Evolutionary conservation across 2,888 invertebrate species (phyloP), one percentile per base, ranked within the genome.

Genomic region (Gnatocerus cornutus): DNA sequence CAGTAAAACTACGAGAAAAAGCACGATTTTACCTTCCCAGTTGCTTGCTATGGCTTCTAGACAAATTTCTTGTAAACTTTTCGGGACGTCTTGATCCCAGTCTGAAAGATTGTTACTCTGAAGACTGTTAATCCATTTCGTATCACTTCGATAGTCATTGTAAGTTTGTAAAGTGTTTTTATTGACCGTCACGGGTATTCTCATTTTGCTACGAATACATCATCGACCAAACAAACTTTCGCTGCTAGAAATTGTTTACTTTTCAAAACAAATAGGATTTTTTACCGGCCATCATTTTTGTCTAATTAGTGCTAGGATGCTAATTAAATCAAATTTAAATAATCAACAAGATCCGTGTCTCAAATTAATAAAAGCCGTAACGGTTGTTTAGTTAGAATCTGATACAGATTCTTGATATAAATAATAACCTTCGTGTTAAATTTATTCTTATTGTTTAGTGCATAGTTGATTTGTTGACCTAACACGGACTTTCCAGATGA

Each of bases 151-250:
- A 30, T 68, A 52, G 50, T 71, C 58, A 52, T 77, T 68, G 61
- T 80, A 81, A 4, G 76, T 74, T 67, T 70, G 70, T 64, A 80
- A 56, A 37, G 75, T 77, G 69, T 82, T 82, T 75, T 63, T 53
- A 33, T 76, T 74, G 33, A 82, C 76, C 46, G 73, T 77, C 55
- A 69, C 75, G 9, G 80, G 79, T 68, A 81, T 73, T 33, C 73
- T 73, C 81, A 82, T 81, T 63, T 46, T 30, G 14, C 43, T 9
- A 33, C 7, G 21, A 39, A 1, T 52, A 5, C 10, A 12, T 52
- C 10, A 68, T 63, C 27, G 63, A 68, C 41, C 50, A 63, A 68
- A 63, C 68, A 13, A 21, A 46, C 21, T 50, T 50, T 21, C 48
- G 29, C 21, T 50, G 48, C 48, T 50, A 50, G 7, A 8, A 16